Evolutionary conservation across 2,888 invertebrate genomes (phyloP), one percentile per base, ranked within the genome.

Genomic region (Alsophila aescularia): DNA sequence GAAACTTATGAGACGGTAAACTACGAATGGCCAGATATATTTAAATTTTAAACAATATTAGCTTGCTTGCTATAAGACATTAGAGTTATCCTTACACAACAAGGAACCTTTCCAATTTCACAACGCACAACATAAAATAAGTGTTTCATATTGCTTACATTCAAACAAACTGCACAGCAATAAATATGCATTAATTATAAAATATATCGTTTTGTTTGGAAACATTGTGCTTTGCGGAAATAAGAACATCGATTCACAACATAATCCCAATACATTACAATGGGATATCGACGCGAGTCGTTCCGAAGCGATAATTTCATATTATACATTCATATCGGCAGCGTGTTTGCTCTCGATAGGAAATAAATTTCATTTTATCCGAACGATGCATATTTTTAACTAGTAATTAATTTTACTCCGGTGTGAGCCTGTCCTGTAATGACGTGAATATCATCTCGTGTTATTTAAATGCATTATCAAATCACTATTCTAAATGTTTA

Each of bases 311-410:
- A 85, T 87, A 85, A 87, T 84, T 85, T 82, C 73, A 77, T 81
- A 83, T 81, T 81, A 85, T 81, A 79, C 79, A 82, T 85, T 82
- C 76, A 76, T 78, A 82, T 79, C 78, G 74, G 68, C 75, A 66
- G 76, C 72, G 78, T 84, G 82, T 85, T 83, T 83, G 77, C 72
- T 72, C 62, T 72, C 72, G 83, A 85, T 84, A 81, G 71, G 77
- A 74, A 73, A 73, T 77, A 82, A 86, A 87, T 87, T 87, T 81
- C 78, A 85, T 84, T 86, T 82, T 77, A 81, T 81, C 82, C 80
- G 72, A 79, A 79, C 85, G 79, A 80, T 73, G 83, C 79, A 83
- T 79, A 85, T 85, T 80, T 85, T 79, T 75, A 77, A 73, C 76
- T 73, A 70, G 27, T 49, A 66, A 76, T 78, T 79, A 79, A 84